Percentiles rank a stretch among this genome's conserved stretches.
Conservation (phyloP, 2,797 vertebrate genomes). For the Falco concolor region DNA sequence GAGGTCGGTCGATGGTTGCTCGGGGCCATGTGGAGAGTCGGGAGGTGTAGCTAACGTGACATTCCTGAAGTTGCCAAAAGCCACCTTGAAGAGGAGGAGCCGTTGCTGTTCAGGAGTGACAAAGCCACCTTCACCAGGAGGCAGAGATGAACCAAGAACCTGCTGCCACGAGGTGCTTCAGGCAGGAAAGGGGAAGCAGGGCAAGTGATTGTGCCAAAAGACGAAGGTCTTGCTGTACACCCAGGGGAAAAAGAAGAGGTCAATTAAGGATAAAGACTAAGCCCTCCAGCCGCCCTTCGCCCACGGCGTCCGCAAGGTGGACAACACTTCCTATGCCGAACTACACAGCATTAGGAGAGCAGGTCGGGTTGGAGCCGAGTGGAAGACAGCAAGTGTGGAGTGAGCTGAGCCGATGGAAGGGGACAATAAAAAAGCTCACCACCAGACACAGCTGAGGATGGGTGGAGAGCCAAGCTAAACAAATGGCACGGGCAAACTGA, state of each 20-base stretch:
- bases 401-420: background rate
- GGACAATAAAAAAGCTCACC: background rate
- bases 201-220: background rate
- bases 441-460: background rate
- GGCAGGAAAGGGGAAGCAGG: conserved; percentile 22
- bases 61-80: conserved; percentile 40
- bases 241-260: background rate
- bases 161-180: conserved; percentile 38
- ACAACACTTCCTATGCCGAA: background rate
- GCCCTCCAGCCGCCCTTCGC: background rate
- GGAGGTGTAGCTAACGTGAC: background rate
- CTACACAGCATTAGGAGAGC: background rate
- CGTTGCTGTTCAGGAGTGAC: background rate
- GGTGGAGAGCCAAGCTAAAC: conserved; percentile 23
- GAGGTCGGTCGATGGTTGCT: background rate
- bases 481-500: background rate
- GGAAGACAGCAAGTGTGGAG: background rate
- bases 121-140: conserved; percentile 12
- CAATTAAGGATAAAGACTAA: background rate
- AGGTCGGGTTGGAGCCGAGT: background rate
- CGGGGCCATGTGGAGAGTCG: background rate
- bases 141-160: conserved; percentile 22
- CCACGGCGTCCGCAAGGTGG: background rate
- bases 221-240: background rate
- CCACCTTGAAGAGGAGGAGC: conserved; percentile 35